Percentiles rank a stretch among this genome's conserved stretches.
Conservation (phyloP, 2,113 vertebrate species). For the Apodemus speciosus region DNA sequence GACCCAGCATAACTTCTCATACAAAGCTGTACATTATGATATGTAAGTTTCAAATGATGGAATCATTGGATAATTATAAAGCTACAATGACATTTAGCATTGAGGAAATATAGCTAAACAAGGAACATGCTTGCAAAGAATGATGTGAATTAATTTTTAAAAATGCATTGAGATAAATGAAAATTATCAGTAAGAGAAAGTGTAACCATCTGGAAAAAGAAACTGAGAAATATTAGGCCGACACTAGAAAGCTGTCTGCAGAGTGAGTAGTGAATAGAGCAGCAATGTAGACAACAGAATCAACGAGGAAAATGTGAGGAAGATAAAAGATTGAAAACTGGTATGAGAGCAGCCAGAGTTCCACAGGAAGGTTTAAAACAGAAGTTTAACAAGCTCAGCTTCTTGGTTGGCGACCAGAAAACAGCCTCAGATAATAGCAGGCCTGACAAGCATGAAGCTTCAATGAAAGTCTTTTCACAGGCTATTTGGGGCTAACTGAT, state of each 20-base stretch:
- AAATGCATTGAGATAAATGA: conserved; percentile 65
- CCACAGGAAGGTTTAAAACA: conserved; percentile 53
- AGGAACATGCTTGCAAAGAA: conserved; percentile 14
- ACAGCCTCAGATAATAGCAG: neutral
- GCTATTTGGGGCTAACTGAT: conserved; percentile 36
- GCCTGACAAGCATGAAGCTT: neutral
- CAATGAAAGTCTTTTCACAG: conserved; percentile 46
- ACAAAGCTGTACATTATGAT: neutral
- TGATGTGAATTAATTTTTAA: conserved; percentile 48
- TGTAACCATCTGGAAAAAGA: conserved; percentile 64
- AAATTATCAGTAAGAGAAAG: conserved; percentile 60
- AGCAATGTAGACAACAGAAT: neutral
- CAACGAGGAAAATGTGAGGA: neutral
- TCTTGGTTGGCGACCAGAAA: conserved; percentile 29
- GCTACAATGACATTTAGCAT: neutral
- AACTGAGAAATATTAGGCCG: conserved; percentile 36
- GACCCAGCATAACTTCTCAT: neutral
- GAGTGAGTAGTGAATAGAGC: conserved; percentile 26
- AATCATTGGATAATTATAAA: neutral
- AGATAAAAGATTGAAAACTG: conserved; percentile 14
- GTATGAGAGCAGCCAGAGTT: neutral
- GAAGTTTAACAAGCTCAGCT: neutral
- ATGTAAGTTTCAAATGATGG: neutral
- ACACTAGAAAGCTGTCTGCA: neutral
- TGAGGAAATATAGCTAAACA: conserved; percentile 7